Evolutionary conservation across 2,888 invertebrate genomes (phyloP).

Genomic region (Cantharis flavilabris): DNA sequence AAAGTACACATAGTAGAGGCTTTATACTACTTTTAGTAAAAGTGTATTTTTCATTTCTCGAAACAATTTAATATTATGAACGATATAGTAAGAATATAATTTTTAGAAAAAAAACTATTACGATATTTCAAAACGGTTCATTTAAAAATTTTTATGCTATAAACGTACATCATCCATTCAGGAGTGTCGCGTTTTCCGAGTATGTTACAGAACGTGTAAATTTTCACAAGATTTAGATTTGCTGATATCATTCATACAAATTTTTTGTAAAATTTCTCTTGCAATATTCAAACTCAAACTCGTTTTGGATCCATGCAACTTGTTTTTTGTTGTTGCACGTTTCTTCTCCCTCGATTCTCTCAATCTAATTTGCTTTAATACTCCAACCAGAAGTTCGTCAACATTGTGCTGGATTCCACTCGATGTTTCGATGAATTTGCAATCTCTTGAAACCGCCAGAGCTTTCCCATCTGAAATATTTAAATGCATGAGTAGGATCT

Average conservation of each 20-base stretch:
- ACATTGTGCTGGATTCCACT: slow-evolving; percentile 96
- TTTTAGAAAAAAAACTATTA: neutral
- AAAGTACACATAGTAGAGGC: slow-evolving; percentile 5
- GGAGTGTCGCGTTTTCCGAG: neutral
- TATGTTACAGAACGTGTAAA: slow-evolving; percentile 73
- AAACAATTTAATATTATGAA: neutral
- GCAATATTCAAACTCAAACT: slow-evolving; percentile 82
- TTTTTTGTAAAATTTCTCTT: slow-evolving; percentile 80
- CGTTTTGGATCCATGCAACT: slow-evolving; percentile 78
- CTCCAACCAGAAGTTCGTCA: slow-evolving; percentile 92
- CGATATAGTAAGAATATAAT: neutral
- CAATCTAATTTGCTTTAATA: slow-evolving; percentile 85
- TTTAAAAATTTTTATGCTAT: neutral
- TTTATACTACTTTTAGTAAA: neutral
- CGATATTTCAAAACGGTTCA: neutral
- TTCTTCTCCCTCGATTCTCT: slow-evolving; percentile 78
- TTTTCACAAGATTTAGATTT: slow-evolving; percentile 89
- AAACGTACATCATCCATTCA: neutral
- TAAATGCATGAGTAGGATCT: neutral
- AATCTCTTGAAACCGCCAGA: slow-evolving; percentile 85
- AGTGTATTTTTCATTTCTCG: neutral
- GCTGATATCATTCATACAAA: slow-evolving; percentile 81
- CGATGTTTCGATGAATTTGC: slow-evolving; percentile 95
- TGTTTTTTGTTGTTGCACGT: slow-evolving; percentile 53
- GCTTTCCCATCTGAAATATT: slow-evolving; percentile 80